Base-by-base conservation (phyloP, 2,888 invertebrate species). In the Strigamia transsilvanica region DNA sequence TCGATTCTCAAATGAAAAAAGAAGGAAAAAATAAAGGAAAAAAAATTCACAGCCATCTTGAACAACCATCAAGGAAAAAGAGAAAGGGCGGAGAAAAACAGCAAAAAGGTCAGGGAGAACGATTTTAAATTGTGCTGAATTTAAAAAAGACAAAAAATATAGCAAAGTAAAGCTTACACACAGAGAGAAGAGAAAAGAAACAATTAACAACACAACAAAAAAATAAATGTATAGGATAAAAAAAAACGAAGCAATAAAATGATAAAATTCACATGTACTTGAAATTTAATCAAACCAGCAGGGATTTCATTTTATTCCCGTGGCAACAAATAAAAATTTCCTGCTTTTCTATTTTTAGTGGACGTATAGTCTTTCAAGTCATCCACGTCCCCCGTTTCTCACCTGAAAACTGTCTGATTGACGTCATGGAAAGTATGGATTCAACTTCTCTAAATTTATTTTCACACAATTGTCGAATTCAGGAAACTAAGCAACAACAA, bases 1-100 rank as follows among this genome's bases (percentile, higher is more conserved):
- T 73, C 73, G 73, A 73, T 32, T 32, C 73, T 56, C 18, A 56
- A 56, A 56, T n/a, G 3, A 15, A 56, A 56, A n/a, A 9, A 7
- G 21, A 56, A 56, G n/a, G n/a, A n/a, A n/a, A n/a, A n/a, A n/a
- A n/a, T n/a, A 56, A 56, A 73, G 73, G 12, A 18, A 51, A 18
- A 51, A 51, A 18, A 51, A 51, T 51, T 73, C 73, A 56, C 56
- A 73, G 73, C 73, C 73, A 73, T 73, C 73, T 73, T 73, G 73
- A 73, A 73, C 73, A 32, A 73, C 73, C 15, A 73, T 23, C 61
- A 23, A 23, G 23, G 61, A 21, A 23, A 66, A 66, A 66, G 21
- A 10, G 61, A 66, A 66, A 66, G 61, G 61, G 61, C 27, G 32
- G 73, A n/a, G 56, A 18, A 21, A 18, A 5, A 73, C 73, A 73